Percentiles rank a stretch among this genome's conserved stretches.
Evolutionary conservation across 2,888 invertebrate species (phyloP).

Genomic region (Drosophila meridionalis): DNA sequence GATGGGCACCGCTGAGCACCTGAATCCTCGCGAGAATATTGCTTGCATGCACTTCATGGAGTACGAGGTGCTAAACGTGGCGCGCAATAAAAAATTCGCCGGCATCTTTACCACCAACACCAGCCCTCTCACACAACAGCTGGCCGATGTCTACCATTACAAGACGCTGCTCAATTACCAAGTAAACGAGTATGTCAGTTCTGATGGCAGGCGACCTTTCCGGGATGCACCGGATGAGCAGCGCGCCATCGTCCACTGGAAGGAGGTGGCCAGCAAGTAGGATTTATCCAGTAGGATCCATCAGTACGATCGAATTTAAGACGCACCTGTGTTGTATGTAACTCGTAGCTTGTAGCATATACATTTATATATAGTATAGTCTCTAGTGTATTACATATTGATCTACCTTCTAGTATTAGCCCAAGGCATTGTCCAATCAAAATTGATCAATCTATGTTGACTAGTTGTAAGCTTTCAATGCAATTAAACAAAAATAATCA

Average conservation of each 20-base stretch:
- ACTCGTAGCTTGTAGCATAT: conserved; percentile 34
- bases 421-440: conserved; percentile 61
- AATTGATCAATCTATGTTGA: conserved; percentile 70
- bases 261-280: conserved; percentile 82
- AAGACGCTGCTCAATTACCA: conserved; percentile 91
- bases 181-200: conserved; percentile 91
- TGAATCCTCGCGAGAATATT: conserved; percentile 91
- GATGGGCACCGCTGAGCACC: conserved; percentile 91
- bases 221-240: conserved; percentile 91
- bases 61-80: conserved; percentile 89
- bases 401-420: conserved; percentile 65
- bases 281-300: neutral
- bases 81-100: conserved; percentile 88
- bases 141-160: conserved; percentile 93
- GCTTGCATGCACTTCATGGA: conserved; percentile 92
- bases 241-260: conserved; percentile 92
- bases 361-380: conserved; percentile 10
- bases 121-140: conserved; percentile 95
- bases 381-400: conserved; percentile 14
- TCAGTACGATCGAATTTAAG: conserved; percentile 66
- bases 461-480: conserved; percentile 72
- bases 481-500: conserved; percentile 63
- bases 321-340: conserved; percentile 68
- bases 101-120: conserved; percentile 95
- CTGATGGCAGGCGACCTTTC: conserved; percentile 91